A percentile compares a stretch with the other conserved stretches of the same genome.
These are phyloP conservation scores for Eupithecia tripunctaria DNA, from an alignment of 2,888 invertebrate genomes.

Conservation along the genomic window DNA sequence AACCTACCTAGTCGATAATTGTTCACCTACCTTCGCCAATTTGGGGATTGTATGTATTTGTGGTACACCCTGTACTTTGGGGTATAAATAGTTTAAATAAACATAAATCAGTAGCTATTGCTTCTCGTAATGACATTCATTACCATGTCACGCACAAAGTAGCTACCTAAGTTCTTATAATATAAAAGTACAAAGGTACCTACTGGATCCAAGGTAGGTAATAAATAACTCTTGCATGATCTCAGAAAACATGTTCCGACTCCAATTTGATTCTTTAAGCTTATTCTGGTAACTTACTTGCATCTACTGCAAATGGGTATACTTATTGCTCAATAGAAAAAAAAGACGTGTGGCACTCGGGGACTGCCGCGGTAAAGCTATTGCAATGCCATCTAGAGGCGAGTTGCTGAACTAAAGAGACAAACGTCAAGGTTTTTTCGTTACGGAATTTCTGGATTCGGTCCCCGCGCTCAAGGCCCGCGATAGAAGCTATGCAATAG, in stretches of 20 bases:
- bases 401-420: too few relatives aligned
- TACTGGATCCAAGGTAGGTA: not conserved
- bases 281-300: not conserved
- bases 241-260: conserved; percentile 6
- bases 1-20: too few relatives aligned
- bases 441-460: too few relatives aligned
- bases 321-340: too few relatives aligned
- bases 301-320: not conserved
- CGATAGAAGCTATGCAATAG: too few relatives aligned
- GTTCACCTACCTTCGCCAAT: too few relatives aligned
- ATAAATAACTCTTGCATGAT: conserved; percentile 1
- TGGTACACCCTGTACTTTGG: not conserved
- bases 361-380: too few relatives aligned
- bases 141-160: not conserved
- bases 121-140: not conserved
- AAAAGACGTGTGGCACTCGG: too few relatives aligned
- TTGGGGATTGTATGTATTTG: not conserved
- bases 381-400: too few relatives aligned
- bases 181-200: not conserved
- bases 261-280: not conserved
- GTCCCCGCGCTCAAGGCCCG: too few relatives aligned
- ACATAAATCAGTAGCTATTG: not conserved
- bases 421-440: too few relatives aligned
- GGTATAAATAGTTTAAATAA: too few relatives aligned
- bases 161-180: not conserved